Percentiles rank a stretch among this genome's conserved stretches.
Conservation (phyloP, 92 coral and sea anemone genomes). For the Porites rus region DNA sequence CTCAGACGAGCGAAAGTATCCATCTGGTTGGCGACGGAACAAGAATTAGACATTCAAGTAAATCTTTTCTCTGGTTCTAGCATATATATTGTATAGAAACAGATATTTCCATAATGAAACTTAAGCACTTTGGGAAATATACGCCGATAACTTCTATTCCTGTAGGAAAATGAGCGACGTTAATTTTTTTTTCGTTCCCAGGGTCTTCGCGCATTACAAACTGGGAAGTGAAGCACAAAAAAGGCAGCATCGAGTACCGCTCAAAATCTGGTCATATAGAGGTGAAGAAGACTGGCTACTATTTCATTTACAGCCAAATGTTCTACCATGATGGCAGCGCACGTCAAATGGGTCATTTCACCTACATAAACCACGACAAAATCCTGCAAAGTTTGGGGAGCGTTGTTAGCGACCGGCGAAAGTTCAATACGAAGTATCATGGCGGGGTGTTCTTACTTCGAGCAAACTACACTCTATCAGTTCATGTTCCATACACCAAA, state of each 20-base stretch:
- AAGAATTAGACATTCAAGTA: slow-evolving; percentile 19
- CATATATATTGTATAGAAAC: no score
- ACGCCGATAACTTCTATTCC: background rate
- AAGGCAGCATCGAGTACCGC: slow-evolving; percentile 58
- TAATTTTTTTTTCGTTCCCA: background rate
- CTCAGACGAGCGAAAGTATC: slow-evolving; percentile 73
- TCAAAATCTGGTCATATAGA: slow-evolving; percentile 55
- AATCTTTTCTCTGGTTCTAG: background rate
- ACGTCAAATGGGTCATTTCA: slow-evolving; percentile 57
- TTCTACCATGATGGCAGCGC: slow-evolving; percentile 56
- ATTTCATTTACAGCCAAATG: slow-evolving; percentile 94
- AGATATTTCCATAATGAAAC: background rate
- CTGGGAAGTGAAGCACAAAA: slow-evolving; percentile 59
- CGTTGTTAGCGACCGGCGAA: slow-evolving; percentile 5
- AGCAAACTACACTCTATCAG: slow-evolving; percentile 72
- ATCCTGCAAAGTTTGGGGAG: slow-evolving; percentile 64
- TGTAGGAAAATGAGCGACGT: no score
- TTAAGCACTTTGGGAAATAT: background rate
- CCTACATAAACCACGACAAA: slow-evolving; percentile 68
- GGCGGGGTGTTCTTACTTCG: slow-evolving; percentile 86
- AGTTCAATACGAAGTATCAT: slow-evolving; percentile 75
- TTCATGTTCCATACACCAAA: slow-evolving; percentile 61
- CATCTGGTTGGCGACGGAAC: slow-evolving; percentile 80
- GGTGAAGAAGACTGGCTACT: slow-evolving; percentile 75
- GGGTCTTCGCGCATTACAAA: slow-evolving; percentile 15